Base-by-base conservation (phyloP, 2,113 vertebrate genomes). In the Lepisosteus oculatus region DNA sequence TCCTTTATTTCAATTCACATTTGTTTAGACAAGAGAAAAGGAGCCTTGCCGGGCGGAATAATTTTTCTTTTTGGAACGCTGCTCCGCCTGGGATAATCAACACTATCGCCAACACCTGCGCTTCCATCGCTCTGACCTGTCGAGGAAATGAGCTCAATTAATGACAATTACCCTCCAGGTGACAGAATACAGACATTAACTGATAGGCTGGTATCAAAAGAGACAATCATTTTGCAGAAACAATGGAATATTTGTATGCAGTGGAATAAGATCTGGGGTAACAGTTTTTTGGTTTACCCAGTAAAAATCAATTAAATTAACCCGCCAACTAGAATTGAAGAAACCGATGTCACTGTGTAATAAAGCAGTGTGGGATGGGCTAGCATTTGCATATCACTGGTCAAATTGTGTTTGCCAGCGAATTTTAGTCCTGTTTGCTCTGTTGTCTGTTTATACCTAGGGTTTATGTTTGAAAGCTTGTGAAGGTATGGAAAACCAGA, bases 161-260 rank as follows among this genome's bases (percentile, higher is more conserved):
- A 93, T 93, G 91, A 93, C 90, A 90, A 92, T 93, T 90, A 93
- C 86, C 87, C 85, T 83, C 81, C 86, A 90, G 89, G 89, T 92
- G 90, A 90, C 91, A 90, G 77, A 84, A 85, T 88, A 88, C 82
- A 87, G 90, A 91, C 88, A 88, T 83, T 83, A 90, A 91, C 87
- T 81, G 90, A 92, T 92, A 88, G 88, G 82, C 78, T 85, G 85
- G 83, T 89, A 85, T 87, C 81, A 78, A 80, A 83, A 69, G 81
- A 83, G 84, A 81, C 81, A 79, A 64, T 72, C 78, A 65, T 79
- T 87, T 87, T 90, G 89, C 89, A 81, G 82, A 83, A 51, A 85
- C 85, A 86, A 89, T 90, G 90, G 29, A 93, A 92, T 92, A 88
- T 29, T 29, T 91, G 90, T 91, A 90, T 81, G 80, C 84, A 78